These are phyloP conservation scores for Scaptomyza parva DNA, from an alignment of 2,888 invertebrate species.

Conservation along the genomic window DNA sequence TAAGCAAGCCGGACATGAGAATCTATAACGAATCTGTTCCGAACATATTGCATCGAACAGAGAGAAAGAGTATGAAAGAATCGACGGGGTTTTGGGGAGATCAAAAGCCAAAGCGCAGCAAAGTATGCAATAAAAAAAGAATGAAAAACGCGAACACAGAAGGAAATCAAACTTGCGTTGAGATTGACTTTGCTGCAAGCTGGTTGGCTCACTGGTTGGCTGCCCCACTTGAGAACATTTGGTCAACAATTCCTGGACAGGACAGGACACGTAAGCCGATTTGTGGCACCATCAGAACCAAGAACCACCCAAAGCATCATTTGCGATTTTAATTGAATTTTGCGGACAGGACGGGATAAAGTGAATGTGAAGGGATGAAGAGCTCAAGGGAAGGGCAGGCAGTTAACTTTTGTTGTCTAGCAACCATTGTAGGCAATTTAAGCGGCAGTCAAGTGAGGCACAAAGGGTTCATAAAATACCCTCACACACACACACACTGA, in stretches of 20 bases:
- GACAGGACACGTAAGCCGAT: conserved; percentile 63
- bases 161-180: conserved; percentile 70
- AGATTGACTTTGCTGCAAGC: conserved; percentile 60
- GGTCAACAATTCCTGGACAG: conserved; percentile 34
- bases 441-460: conserved; percentile 41
- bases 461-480: conserved; percentile 35
- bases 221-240: conserved; percentile 21
- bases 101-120: conserved; percentile 37
- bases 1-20: conserved; percentile 57
- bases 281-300: conserved; percentile 37
- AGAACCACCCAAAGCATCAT: conserved; percentile 38
- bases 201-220: neutral
- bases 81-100: conserved; percentile 2
- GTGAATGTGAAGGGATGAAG: no score
- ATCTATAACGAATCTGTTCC: conserved; percentile 69
- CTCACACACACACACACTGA: conserved; percentile 14
- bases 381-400: no score
- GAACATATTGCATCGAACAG: conserved; percentile 56
- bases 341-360: conserved; percentile 10
- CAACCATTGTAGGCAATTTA: conserved; percentile 46
- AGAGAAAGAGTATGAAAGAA: neutral
- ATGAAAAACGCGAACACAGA: conserved; percentile 30
- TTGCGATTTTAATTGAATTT: conserved; percentile 71
- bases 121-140: conserved; percentile 67
- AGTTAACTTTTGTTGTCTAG: conserved; percentile 31